Evolutionary conservation across 2,797 vertebrate species (phyloP).

Genomic region (Antrozous pallidus): DNA sequence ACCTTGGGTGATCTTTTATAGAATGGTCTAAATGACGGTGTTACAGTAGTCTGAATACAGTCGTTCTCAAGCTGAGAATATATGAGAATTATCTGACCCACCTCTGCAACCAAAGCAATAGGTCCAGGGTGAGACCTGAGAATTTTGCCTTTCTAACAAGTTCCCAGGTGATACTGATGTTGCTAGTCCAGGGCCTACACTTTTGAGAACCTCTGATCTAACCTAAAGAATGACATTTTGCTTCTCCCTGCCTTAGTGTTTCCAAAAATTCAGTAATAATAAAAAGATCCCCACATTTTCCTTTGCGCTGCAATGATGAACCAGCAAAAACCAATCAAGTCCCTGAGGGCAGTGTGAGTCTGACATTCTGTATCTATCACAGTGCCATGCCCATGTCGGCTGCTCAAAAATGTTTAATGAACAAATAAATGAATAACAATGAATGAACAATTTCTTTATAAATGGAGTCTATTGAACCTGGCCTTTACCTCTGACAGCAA

Average conservation of each 20-base stretch:
- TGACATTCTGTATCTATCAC: not conserved
- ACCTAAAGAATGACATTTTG: not conserved
- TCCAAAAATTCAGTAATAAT: not conserved
- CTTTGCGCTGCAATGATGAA: not conserved
- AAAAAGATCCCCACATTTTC: not conserved
- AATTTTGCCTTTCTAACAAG: not conserved
- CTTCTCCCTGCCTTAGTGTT: not conserved
- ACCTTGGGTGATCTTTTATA: not conserved
- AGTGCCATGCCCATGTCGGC: not conserved
- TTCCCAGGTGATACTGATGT: not conserved
- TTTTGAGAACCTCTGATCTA: not conserved
- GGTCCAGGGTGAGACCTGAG: not conserved
- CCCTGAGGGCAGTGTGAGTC: not conserved
- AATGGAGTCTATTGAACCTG: not conserved
- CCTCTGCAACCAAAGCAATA: not conserved
- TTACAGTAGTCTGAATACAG: not conserved
- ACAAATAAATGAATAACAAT: not conserved
- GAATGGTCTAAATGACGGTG: not conserved
- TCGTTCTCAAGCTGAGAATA: not conserved
- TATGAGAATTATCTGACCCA: not conserved
- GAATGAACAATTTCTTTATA: not conserved
- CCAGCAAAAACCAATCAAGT: not conserved
- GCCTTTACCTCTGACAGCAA: not conserved
- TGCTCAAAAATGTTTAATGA: conserved; percentile 2
- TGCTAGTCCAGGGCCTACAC: not conserved